Evolutionary conservation across 2,113 vertebrate genomes (phyloP), one percentile per base, ranked within the genome.

Genomic region (Orycteropus afer): DNA sequence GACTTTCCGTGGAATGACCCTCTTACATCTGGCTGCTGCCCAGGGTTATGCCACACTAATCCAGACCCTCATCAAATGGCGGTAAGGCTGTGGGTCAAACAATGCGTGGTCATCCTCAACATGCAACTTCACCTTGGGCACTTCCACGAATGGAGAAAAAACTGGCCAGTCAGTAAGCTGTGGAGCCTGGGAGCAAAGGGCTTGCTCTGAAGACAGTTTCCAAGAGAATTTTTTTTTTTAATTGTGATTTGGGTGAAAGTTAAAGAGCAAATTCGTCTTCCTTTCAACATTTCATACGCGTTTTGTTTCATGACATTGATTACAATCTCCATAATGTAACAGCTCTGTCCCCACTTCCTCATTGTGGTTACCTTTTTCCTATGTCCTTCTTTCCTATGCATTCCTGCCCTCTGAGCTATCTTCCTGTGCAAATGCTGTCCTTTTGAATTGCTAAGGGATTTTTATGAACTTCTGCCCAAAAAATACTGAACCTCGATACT

Each of bases 61-160:
- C 98, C 99, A 99, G 98, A 99, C 99, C 80, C 99, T 99, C 98
- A 99, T 99, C 98, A 99, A 99, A 67, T 99, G 99, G 99, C 99
- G 99, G 99, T 99, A 98, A 99, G 99, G 73, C 87, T 0, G 4
- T 29, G 61, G 42, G 5, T 1, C 53, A 6, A 7, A 4, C 0
- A 8, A 8, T 34, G 1, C 0, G 45, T 1, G 83, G 11, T 7
- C 17, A 0, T 17, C 49, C 22, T 13, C 53, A 1, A 1, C 23
- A 4, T n/a, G 15, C 76, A 1, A 1, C 25, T 37, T 49, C 67
- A 45, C 40, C 76, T 20, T 2, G 18, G 14, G 55, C 6, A 3
- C 37, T 42, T n/a, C 73, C 22, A 0, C 11, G 0, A 3, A 23
- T 2, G 25, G 47, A 29, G 7, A 23, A 83, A 40, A 2, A 20